Percentiles rank a stretch among this genome's conserved stretches.
phyloP scores from a whole-genome alignment of 2,888 invertebrate species.

The Bellardia pandia region DNA sequence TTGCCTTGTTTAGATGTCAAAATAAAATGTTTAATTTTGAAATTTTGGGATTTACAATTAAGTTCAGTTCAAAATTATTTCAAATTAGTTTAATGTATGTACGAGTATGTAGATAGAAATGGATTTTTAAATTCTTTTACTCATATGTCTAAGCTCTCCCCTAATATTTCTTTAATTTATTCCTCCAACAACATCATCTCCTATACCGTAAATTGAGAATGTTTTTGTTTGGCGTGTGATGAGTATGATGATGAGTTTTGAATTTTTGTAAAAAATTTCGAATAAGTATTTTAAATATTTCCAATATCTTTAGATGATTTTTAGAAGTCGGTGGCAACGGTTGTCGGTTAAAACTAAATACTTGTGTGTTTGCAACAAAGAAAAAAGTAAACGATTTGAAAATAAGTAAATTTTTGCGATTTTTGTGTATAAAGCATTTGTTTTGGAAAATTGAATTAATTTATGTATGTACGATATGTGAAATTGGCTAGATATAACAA shows the following conservation, averaged over 20 bases:
- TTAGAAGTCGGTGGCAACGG: constrained; percentile 58
- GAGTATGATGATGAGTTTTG: constrained; percentile 37
- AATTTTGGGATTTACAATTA: too few relatives aligned
- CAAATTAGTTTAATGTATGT: too few relatives aligned
- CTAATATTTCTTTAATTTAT: constrained; percentile 44
- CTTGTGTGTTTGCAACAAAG: background rate
- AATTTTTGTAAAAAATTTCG: constrained; percentile 39
- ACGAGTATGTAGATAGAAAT: background rate
- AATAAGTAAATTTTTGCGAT: constrained; percentile 20
- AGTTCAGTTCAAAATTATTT: too few relatives aligned
- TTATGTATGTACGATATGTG: background rate
- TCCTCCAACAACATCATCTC: background rate
- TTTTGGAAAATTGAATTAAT: constrained; percentile 17
- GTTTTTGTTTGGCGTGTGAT: constrained; percentile 6
- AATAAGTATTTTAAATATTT: constrained; percentile 38
- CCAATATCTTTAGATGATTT: constrained; percentile 66
- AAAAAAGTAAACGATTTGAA: constrained; percentile 1
- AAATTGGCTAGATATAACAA: constrained; percentile 9
- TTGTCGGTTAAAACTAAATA: constrained; percentile 24
- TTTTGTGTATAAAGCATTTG: constrained; percentile 12
- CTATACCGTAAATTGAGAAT: constrained; percentile 35
- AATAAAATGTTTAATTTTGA: too few relatives aligned
- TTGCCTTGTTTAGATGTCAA: too few relatives aligned
- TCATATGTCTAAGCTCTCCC: background rate
- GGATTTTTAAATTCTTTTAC: background rate